A percentile compares a stretch with the other conserved stretches of the same genome.
These are phyloP conservation scores for Drosophila lowei DNA, from an alignment of 1,140 invertebrate species.

Conservation along the genomic window DNA sequence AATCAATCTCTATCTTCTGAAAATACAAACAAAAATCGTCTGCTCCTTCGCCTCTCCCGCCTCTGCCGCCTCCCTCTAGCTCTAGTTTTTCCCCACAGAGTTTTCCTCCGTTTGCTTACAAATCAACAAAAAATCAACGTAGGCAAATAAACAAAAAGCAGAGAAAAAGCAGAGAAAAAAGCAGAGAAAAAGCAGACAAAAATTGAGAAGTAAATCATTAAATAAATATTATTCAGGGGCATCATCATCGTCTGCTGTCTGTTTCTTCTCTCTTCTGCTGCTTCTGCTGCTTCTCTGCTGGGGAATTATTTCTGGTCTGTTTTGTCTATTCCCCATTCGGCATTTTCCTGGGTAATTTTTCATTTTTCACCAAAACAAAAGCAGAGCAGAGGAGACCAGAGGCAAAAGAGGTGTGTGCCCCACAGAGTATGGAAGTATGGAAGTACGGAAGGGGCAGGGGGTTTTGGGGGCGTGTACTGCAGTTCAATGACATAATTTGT, in stretches of 20 bases:
- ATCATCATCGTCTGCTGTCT: constrained; percentile 40
- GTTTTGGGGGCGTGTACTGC: constrained; percentile 29
- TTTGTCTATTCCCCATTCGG: constrained; percentile 12
- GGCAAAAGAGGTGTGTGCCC: constrained; percentile 3
- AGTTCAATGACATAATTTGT: constrained; percentile 81
- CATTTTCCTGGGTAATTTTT: constrained; percentile 57
- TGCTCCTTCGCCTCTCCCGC: no score
- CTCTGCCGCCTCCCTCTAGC: no score
- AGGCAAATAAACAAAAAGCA: constrained; percentile 32
- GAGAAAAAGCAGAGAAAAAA: constrained; percentile 33
- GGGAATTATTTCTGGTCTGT: background rate
- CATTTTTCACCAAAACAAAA: constrained; percentile 36
- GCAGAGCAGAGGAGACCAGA: background rate
- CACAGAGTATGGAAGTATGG: no score
- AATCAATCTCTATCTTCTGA: no score
- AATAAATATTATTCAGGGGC: constrained; percentile 71
- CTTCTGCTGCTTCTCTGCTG: background rate
- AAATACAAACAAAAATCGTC: no score
- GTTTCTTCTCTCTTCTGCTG: no score
- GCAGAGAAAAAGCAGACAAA: no score
- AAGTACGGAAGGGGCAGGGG: no score
- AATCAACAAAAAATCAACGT: no score
- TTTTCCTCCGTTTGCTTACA: no score
- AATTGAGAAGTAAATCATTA: constrained; percentile 34
- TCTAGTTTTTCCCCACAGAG: no score